phyloP scores from a whole-genome alignment of 2,113 vertebrate species.

The Ciconia boyciana region DNA sequence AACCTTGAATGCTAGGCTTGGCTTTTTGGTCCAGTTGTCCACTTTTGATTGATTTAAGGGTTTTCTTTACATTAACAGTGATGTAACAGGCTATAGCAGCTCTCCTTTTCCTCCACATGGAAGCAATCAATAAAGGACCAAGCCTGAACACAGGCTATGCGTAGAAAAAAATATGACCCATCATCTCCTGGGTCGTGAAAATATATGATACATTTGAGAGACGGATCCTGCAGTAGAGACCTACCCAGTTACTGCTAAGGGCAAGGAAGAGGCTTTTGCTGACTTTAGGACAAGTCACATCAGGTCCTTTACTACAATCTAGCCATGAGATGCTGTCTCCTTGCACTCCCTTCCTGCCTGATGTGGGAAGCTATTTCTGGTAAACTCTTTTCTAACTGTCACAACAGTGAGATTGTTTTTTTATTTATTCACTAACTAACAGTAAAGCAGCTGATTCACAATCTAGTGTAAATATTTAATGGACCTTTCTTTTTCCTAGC shows the following conservation, averaged over 20 bases:
- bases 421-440: constrained; percentile 9
- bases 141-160: neutral
- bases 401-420: neutral
- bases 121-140: neutral
- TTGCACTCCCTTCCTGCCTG: neutral
- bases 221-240: neutral
- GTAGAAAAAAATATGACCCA: neutral
- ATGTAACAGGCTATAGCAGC: neutral
- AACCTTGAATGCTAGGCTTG: neutral
- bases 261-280: neutral
- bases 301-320: neutral
- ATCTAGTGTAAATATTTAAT: constrained; percentile 7
- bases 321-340: neutral
- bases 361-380: neutral
- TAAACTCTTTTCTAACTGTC: neutral
- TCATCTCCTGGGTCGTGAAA: neutral
- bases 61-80: neutral
- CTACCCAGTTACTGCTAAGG: neutral
- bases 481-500: neutral
- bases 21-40: neutral
- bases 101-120: neutral
- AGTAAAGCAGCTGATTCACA: constrained; percentile 2
- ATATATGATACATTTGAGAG: neutral
- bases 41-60: neutral
- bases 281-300: neutral